Evolutionary conservation across 2,113 vertebrate genomes (phyloP).

Genomic region (Pteruthius melanotis): DNA sequence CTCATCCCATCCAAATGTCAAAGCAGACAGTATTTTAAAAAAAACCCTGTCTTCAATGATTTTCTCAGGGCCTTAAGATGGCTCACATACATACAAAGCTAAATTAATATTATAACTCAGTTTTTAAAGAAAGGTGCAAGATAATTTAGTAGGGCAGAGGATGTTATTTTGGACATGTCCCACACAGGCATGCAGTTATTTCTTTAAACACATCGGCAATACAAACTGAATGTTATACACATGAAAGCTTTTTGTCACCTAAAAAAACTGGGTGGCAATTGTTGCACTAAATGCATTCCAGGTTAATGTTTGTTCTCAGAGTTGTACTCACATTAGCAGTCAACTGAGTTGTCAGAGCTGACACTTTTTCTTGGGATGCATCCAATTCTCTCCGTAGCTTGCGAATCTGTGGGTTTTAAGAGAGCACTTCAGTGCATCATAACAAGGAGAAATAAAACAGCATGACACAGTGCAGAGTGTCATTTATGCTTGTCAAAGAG

Average conservation of each 20-base stretch:
- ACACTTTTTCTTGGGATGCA: conserved; percentile 97
- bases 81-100: background rate
- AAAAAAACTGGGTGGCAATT: background rate
- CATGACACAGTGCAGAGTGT: background rate
- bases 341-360: conserved; percentile 94
- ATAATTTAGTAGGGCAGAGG: background rate
- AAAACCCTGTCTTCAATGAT: background rate
- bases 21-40: background rate
- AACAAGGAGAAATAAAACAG: background rate
- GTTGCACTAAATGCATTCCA: background rate
- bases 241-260: background rate
- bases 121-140: background rate
- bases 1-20: background rate
- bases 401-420: conserved; percentile 79
- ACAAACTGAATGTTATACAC: fast-evolving
- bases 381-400: conserved; percentile 94
- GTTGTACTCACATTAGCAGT: conserved; percentile 89
- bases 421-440: background rate
- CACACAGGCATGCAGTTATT: background rate
- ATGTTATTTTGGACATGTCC: background rate
- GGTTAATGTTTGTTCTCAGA: background rate
- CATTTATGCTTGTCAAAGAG: background rate
- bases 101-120: background rate
- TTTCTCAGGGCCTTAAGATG: background rate
- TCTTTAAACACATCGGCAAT: background rate